These are phyloP conservation scores for Gastracanthus pulcherrimus DNA, from an alignment of 2,888 invertebrate species.

Conservation along the genomic window DNA sequence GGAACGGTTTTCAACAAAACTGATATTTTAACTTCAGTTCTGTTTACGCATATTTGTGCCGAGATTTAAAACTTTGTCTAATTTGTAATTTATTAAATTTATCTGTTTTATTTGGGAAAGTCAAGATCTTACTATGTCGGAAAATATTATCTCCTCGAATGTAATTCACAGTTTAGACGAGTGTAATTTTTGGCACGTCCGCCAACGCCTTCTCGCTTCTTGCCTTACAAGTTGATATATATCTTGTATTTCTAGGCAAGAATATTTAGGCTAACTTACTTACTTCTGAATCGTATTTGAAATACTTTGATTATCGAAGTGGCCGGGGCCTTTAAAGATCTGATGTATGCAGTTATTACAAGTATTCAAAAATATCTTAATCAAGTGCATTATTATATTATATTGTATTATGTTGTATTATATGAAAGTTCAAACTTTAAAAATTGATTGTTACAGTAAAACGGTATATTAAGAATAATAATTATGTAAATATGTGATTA, in stretches of 20 bases:
- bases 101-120: background rate
- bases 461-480: too few relatives aligned
- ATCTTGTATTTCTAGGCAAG: conserved; percentile 1
- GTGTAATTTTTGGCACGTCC: background rate
- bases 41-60: too few relatives aligned
- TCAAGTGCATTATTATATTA: too few relatives aligned
- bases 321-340: background rate
- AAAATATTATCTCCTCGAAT: background rate
- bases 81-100: too few relatives aligned
- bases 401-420: too few relatives aligned
- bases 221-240: background rate
- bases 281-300: background rate
- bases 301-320: background rate
- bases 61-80: too few relatives aligned
- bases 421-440: too few relatives aligned
- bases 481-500: too few relatives aligned
- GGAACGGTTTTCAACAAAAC: too few relatives aligned
- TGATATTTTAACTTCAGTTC: too few relatives aligned
- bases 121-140: background rate
- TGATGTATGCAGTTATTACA: background rate
- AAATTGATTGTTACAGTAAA: too few relatives aligned
- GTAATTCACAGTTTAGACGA: background rate
- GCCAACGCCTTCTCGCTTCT: background rate
- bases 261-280: background rate
- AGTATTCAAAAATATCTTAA: too few relatives aligned